Conservation (phyloP, 2,113 vertebrate species). For the Stictonetta naevosa region DNA sequence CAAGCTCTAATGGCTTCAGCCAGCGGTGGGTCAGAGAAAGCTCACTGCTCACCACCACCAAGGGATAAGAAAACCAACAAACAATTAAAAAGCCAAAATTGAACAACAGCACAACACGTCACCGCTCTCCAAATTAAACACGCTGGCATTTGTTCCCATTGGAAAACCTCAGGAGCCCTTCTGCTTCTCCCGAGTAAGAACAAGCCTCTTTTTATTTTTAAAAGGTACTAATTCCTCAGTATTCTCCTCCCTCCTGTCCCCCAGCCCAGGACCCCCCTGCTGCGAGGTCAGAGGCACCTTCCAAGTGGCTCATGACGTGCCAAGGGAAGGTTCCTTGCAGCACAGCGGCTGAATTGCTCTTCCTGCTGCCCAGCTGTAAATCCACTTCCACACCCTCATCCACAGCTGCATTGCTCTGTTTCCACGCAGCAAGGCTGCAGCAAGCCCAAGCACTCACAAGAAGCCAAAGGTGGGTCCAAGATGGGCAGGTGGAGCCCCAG, state of each 20-base stretch:
- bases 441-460: not conserved
- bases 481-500: not conserved
- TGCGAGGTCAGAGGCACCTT: not conserved
- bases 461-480: not conserved
- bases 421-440: not conserved
- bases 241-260: not conserved
- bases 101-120: not conserved
- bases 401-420: not conserved
- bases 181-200: not conserved
- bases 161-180: not conserved
- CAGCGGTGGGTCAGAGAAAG: not conserved
- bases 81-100: not conserved
- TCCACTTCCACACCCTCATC: not conserved
- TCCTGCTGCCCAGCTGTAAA: not conserved
- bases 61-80: not conserved
- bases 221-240: not conserved
- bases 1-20: not conserved
- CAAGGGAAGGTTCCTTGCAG: rapidly evolving
- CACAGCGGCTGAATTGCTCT: rapidly evolving
- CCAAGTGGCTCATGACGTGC: not conserved
- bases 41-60: not conserved
- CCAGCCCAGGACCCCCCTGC: no score
- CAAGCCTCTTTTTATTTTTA: not conserved
- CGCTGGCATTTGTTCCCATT: not conserved
- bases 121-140: not conserved